phyloP scores from a whole-genome alignment of 2,888 invertebrate species.

The Ametastegia equiseti region DNA sequence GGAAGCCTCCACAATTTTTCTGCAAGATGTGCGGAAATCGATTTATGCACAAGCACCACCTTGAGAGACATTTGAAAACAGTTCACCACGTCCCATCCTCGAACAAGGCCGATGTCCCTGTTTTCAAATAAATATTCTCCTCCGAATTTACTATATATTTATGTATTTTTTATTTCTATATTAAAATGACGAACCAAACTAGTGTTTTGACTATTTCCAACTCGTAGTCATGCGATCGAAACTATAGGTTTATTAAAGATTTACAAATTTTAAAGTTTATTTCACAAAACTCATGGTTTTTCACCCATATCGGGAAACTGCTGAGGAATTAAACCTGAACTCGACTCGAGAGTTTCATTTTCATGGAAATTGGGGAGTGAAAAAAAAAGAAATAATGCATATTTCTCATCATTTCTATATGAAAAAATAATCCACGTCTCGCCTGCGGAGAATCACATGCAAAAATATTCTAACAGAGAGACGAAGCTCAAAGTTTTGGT shows the following conservation, averaged over 20 bases:
- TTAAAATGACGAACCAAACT: neutral
- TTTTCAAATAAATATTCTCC: slow-evolving; percentile 9
- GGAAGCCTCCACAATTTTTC: slow-evolving; percentile 67
- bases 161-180: neutral
- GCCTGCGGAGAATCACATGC: slow-evolving; percentile 54
- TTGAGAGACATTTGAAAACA: slow-evolving; percentile 64
- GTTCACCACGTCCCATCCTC: slow-evolving; percentile 58
- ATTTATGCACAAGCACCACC: slow-evolving; percentile 77
- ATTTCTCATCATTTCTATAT: slow-evolving; percentile 6
- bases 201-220: neutral
- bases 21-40: slow-evolving; percentile 72
- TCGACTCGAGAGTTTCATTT: neutral
- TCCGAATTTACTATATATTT: neutral
- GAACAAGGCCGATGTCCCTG: slow-evolving; percentile 48
- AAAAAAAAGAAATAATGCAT: neutral
- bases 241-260: neutral
- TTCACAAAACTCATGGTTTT: no score
- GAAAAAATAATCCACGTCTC: neutral
- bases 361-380: neutral
- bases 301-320: no score
- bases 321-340: no score
- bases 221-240: neutral
- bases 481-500: slow-evolving; percentile 52
- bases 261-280: neutral
- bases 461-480: slow-evolving; percentile 50